phyloP scores from a whole-genome alignment of 2,797 vertebrate species.

The Cuniculus paca region DNA sequence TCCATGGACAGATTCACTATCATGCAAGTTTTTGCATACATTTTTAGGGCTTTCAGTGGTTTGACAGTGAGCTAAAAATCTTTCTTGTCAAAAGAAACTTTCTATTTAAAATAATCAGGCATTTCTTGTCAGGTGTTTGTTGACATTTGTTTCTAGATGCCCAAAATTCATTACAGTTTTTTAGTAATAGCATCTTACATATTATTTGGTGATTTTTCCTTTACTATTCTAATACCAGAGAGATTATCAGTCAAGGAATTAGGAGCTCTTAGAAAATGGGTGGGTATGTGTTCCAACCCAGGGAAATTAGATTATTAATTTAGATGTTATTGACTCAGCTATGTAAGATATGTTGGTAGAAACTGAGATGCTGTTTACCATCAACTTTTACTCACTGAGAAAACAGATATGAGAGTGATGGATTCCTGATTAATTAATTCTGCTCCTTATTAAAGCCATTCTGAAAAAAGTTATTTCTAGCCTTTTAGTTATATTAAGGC shows the following conservation, averaged over 20 bases:
- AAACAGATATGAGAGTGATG: neutral
- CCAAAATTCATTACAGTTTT: neutral
- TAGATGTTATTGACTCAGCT: neutral
- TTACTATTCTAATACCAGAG: neutral
- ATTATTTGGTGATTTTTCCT: neutral
- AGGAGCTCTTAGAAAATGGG: neutral
- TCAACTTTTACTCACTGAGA: neutral
- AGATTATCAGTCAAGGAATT: neutral
- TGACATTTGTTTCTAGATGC: neutral
- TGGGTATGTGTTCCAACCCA: neutral
- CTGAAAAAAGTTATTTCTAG: neutral
- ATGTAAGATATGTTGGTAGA: neutral
- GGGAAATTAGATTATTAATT: neutral
- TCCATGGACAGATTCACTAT: neutral
- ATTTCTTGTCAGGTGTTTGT: neutral
- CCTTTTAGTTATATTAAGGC: neutral
- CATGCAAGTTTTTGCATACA: neutral
- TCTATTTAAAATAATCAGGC: neutral
- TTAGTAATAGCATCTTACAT: neutral
- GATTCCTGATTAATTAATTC: neutral
- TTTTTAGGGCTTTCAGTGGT: neutral
- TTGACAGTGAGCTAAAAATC: neutral
- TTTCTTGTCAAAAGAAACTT: neutral
- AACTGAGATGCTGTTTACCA: neutral
- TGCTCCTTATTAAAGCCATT: neutral